Conservation (phyloP, 1,140 invertebrate species). For the Paraescarpia echinospica region DNA sequence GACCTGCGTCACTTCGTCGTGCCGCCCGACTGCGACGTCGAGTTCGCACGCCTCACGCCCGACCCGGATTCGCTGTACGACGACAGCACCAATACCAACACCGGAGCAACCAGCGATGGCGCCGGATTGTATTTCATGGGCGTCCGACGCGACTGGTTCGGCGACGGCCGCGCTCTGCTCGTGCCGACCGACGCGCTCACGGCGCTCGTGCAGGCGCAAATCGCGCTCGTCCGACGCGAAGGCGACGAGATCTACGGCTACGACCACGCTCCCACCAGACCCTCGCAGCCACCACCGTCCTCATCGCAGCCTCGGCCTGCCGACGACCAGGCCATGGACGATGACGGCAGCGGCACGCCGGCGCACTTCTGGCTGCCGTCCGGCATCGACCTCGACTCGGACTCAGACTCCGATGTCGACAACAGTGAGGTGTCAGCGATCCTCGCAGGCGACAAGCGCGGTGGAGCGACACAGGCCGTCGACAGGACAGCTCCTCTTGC, state of each 20-base stretch:
- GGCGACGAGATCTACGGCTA: not conserved
- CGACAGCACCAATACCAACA: not conserved
- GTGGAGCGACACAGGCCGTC: not conserved
- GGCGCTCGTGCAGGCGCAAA: not conserved
- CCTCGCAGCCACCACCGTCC: no score
- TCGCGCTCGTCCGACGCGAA: not conserved
- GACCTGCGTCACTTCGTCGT: not conserved
- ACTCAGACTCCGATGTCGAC: not conserved
- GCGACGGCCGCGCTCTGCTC: not conserved
- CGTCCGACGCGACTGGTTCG: not conserved
- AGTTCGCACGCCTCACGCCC: not conserved
- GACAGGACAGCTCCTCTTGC: not conserved
- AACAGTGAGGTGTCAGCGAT: not conserved
- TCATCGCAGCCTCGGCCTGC: not conserved
- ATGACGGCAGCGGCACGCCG: not conserved
- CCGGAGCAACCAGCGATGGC: not conserved
- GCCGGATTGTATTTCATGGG: not conserved
- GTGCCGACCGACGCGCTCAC: not conserved
- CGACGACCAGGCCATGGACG: not conserved
- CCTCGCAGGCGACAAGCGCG: not conserved
- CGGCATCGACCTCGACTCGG: not conserved
- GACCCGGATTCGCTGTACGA: not conserved
- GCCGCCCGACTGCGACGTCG: not conserved
- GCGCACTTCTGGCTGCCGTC: slow-evolving; percentile 2
- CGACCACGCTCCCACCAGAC: not conserved